phyloP scores from a whole-genome alignment of 2,797 vertebrate genomes.

The Poecilia wingei region DNA sequence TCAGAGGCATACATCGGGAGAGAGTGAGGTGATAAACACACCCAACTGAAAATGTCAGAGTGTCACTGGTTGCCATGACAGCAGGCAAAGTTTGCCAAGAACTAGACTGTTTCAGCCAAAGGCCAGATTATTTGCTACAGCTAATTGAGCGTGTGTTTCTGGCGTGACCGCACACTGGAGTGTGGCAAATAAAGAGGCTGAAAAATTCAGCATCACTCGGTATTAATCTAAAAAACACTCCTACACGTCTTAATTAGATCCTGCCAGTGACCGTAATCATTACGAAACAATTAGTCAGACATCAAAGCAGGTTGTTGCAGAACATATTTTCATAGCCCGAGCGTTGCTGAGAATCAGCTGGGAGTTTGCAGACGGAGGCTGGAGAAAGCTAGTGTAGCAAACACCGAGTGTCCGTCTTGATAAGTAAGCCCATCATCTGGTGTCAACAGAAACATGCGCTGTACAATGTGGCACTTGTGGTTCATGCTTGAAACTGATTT shows the following conservation, averaged over 20 bases:
- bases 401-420: slow-evolving; percentile 26
- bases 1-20: slow-evolving; percentile 69
- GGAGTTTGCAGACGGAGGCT: slow-evolving; percentile 19
- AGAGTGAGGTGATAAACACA: slow-evolving; percentile 69
- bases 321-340: slow-evolving; percentile 14
- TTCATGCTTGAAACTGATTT: not conserved
- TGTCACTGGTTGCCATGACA: slow-evolving; percentile 77
- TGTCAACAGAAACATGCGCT: not conserved
- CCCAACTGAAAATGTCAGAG: slow-evolving; percentile 76
- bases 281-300: slow-evolving; percentile 18
- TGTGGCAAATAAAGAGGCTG: slow-evolving; percentile 25
- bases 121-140: slow-evolving; percentile 68
- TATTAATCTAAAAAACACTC: slow-evolving; percentile 17
- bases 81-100: slow-evolving; percentile 74
- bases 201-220: slow-evolving; percentile 9
- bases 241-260: slow-evolving; percentile 21
- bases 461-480: too few species aligned
- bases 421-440: slow-evolving; percentile 15
- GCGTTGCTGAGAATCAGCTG: slow-evolving; percentile 18
- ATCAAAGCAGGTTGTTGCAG: not conserved
- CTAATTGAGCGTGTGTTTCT: slow-evolving; percentile 67
- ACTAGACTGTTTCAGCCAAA: slow-evolving; percentile 67
- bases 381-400: slow-evolving; percentile 32
- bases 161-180: slow-evolving; percentile 17
- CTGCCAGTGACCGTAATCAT: slow-evolving; percentile 18